phyloP scores from a whole-genome alignment of 2,113 vertebrate genomes.

The Channa maculata region DNA sequence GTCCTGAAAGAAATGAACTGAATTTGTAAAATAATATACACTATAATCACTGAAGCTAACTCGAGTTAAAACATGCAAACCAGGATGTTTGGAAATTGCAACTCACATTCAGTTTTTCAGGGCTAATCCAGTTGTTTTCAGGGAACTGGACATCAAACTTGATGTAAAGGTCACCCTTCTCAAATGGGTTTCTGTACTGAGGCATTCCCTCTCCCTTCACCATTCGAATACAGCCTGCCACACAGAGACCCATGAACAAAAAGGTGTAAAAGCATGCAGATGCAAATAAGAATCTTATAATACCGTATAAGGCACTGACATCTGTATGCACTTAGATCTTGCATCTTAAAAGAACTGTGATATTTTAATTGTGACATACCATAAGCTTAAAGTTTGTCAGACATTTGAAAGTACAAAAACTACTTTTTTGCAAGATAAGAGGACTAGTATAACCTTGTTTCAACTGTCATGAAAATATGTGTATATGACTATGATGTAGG shows the following conservation, averaged over 20 bases:
- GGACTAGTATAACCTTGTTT: too few species aligned
- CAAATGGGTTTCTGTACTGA: constrained; percentile 98
- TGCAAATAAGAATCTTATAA: not conserved
- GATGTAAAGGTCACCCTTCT: constrained; percentile 97
- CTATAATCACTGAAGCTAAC: not conserved
- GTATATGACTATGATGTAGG: too few species aligned
- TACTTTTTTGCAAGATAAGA: too few species aligned
- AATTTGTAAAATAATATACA: not conserved
- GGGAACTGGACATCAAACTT: constrained; percentile 99
- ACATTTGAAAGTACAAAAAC: too few species aligned
- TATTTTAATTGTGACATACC: not conserved
- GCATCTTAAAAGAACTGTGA: not conserved
- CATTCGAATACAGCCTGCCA: constrained; percentile 90
- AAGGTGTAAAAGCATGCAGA: not conserved
- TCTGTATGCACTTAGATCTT: not conserved
- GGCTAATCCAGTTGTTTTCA: constrained; percentile 98
- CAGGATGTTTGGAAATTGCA: not conserved
- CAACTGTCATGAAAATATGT: too few species aligned
- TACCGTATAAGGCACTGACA: not conserved
- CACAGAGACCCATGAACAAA: constrained; percentile 5
- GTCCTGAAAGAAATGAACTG: constrained; percentile 82
- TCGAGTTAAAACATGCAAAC: not conserved
- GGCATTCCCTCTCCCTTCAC: constrained; percentile 98
- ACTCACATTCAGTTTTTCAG: constrained; percentile 97
- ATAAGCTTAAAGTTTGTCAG: too few species aligned